Base-by-base conservation (phyloP, 2,797 vertebrate species). In the Cuculus canorus region DNA sequence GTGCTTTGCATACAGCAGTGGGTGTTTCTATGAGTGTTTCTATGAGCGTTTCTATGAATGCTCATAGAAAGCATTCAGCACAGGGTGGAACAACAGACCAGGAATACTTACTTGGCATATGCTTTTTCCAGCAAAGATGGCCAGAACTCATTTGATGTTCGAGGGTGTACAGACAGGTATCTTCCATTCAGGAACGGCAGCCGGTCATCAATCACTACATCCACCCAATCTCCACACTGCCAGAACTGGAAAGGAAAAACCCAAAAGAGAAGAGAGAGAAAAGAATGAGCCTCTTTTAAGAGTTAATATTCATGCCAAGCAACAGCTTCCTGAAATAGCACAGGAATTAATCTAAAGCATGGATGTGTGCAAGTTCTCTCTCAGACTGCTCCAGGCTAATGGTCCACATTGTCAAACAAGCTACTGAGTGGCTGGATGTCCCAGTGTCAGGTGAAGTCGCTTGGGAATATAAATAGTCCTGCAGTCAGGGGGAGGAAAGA, bases 81-180 rank as follows among this genome's bases (percentile, higher is more conserved):
- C 6, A 4, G 13, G 61, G 27, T 63, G 1, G 6, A 50, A 59
- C 37, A 69, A 70, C 4, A 66, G 39, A 33, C 8, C 35, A 14
- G 30, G 21, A 57, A 23, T 91, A 88, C 88, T 97, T 97, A 98
- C 98, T 98, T 98, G 94, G 98, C 98, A 69, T 98, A 98, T 25
- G 98, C 98, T 93, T 98, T 98, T 95, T 98, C 98, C 91, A 98
- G 96, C 83, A 98, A 96, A 56, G 98, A 97, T 32, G 98, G 98
- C 98, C 98, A 98, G 87, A 98, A 98, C 82, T 98, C 98, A 25
- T 97, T 96, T 63, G 81, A 96, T 5, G 56, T 82, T 33, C 91
- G 65, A 35, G 98, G 96, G 3, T 90, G 76, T 22, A 98, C 98
- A 13, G 94, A 98, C 54, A 98, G 85, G 92, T 90, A 98, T 30